phyloP scores from a whole-genome alignment of 2,888 invertebrate genomes.

The Drosophila lutescens region DNA sequence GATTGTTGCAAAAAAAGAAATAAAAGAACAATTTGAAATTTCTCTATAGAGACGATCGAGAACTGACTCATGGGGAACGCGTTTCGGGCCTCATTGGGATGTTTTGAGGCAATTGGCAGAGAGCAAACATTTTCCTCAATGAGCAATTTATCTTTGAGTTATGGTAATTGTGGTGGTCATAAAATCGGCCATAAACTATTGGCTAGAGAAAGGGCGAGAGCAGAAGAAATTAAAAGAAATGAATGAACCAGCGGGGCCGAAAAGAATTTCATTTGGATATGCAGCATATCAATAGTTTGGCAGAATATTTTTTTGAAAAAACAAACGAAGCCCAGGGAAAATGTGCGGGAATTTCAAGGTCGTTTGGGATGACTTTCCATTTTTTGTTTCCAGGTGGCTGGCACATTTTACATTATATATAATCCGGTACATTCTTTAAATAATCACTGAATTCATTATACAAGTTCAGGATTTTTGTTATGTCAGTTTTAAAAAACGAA shows the following conservation, averaged over 20 bases:
- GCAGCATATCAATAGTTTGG: constrained; percentile 19
- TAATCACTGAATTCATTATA: not conserved
- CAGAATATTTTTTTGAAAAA: constrained; percentile 9
- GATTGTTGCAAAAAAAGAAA: constrained; percentile 26
- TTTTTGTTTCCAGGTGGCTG: constrained; percentile 24
- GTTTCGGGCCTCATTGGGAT: constrained; percentile 25
- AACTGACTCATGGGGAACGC: constrained; percentile 64
- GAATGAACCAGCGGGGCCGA: constrained; percentile 14
- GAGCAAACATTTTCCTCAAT: constrained; percentile 54
- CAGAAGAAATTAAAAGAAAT: constrained; percentile 2
- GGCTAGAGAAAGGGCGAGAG: not conserved
- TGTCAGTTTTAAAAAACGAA: not conserved
- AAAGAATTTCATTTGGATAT: constrained; percentile 14
- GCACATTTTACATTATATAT: not conserved
- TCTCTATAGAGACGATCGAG: constrained; percentile 3
- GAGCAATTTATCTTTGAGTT: constrained; percentile 53
- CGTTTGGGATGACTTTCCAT: constrained; percentile 3
- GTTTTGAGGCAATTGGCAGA: constrained; percentile 46
- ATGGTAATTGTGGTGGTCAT: constrained; percentile 56
- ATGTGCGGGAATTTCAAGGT: constrained; percentile 34
- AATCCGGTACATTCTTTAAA: not conserved
- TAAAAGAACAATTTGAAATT: constrained; percentile 8
- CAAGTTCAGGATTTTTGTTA: not conserved
- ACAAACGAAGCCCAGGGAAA: constrained; percentile 11
- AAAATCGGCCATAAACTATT: constrained; percentile 50